Evolutionary conservation across 1,140 invertebrate genomes (phyloP).

Genomic region (Bombus balteatus): DNA sequence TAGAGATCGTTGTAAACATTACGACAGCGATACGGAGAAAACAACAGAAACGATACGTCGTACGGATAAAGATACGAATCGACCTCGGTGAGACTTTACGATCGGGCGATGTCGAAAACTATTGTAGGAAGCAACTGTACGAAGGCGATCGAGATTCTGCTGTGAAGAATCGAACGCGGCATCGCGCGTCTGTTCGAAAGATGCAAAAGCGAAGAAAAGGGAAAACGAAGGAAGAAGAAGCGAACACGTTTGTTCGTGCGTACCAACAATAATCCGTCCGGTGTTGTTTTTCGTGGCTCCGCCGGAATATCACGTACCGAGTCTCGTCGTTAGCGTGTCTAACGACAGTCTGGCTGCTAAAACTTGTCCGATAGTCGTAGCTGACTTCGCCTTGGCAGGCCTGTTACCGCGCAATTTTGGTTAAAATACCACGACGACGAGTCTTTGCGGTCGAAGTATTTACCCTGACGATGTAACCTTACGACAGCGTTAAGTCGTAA

Average conservation of each 20-base stretch:
- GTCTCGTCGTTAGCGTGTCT: conserved; percentile 68
- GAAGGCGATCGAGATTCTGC: too few relatives aligned
- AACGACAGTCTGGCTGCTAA: conserved; percentile 65
- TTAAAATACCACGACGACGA: conserved; percentile 44
- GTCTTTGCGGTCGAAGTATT: conserved; percentile 60
- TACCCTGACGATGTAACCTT: conserved; percentile 54
- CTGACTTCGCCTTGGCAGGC: conserved; percentile 38
- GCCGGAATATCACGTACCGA: conserved; percentile 26
- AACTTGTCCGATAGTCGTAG: conserved; percentile 55
- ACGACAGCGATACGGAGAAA: too few relatives aligned
- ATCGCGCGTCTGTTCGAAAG: neutral
- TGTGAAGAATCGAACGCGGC: neutral
- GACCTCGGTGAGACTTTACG: too few relatives aligned
- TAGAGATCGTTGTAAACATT: too few relatives aligned
- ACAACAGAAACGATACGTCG: too few relatives aligned
- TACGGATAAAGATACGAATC: too few relatives aligned
- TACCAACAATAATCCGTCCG: conserved; percentile 18
- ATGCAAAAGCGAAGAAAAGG: neutral
- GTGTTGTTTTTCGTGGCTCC: conserved; percentile 26
- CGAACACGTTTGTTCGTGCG: conserved; percentile 31
- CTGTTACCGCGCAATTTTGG: conserved; percentile 56
- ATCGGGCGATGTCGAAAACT: too few relatives aligned
- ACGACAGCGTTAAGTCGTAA: conserved; percentile 23
- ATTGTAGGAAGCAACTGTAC: too few relatives aligned
- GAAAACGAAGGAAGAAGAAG: too few relatives aligned